A percentile compares a stretch with the other conserved stretches of the same genome.
phyloP scores from a whole-genome alignment of 1,140 invertebrate genomes.

The Aphelenchoides besseyi region DNA sequence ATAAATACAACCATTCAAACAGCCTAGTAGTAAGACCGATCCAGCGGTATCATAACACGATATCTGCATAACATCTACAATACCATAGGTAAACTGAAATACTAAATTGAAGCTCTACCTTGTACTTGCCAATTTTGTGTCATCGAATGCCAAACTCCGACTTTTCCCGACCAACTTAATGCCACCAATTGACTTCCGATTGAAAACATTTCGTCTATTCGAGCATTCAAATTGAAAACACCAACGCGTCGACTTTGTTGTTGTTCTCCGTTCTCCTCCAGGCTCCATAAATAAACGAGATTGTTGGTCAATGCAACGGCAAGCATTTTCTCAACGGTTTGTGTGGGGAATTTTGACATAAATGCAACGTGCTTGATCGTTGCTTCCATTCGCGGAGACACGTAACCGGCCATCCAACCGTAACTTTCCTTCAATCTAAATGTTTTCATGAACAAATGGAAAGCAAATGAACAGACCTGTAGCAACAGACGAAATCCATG shows the following conservation, averaged over 20 bases:
- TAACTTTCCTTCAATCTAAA: slow-evolving; percentile 84
- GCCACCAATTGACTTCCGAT: slow-evolving; percentile 94
- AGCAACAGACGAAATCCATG: slow-evolving; percentile 88
- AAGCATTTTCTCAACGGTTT: slow-evolving; percentile 75
- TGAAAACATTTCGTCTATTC: slow-evolving; percentile 91
- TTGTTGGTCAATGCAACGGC: slow-evolving; percentile 77
- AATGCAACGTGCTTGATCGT: slow-evolving; percentile 86
- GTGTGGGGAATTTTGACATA: slow-evolving; percentile 80
- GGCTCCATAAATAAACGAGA: slow-evolving; percentile 81
- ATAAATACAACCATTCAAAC: slow-evolving; percentile 92
- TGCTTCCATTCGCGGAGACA: slow-evolving; percentile 82
- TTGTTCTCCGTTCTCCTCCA: slow-evolving; percentile 75
- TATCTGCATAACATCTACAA: slow-evolving; percentile 88
- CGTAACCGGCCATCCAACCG: slow-evolving; percentile 91
- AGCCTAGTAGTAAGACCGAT: slow-evolving; percentile 86
- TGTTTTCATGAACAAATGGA: slow-evolving; percentile 29
- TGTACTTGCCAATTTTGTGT: slow-evolving; percentile 83
- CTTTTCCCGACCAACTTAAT: slow-evolving; percentile 86
- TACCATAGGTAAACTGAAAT: background rate
- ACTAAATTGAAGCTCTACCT: slow-evolving; percentile 34
- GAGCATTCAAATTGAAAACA: slow-evolving; percentile 66
- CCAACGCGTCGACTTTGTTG: slow-evolving; percentile 71
- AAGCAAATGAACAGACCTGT: slow-evolving; percentile 69
- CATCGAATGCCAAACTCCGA: slow-evolving; percentile 97
- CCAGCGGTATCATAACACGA: slow-evolving; percentile 92